Evolutionary conservation across 2,888 invertebrate genomes (phyloP), one percentile per base, ranked within the genome.

Genomic region (Melanostoma mellinum): DNA sequence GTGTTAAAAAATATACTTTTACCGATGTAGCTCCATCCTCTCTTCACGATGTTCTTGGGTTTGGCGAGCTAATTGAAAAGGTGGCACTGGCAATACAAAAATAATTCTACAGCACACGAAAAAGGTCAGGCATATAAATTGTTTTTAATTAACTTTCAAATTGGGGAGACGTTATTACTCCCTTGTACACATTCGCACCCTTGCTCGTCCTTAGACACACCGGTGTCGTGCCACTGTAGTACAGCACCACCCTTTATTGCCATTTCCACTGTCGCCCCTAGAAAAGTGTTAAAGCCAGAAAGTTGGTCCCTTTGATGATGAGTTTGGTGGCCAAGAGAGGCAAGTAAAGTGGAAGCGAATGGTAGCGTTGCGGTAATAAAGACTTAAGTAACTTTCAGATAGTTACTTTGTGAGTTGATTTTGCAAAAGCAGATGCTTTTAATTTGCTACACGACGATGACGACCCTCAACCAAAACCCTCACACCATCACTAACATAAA

Each of bases 141-240:
- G 80, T 52, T 75, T 80, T 80, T 80, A 80, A 80, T 80, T 80
- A 80, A 80, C 74, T 80, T 75, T 71, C 52, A 80, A 80, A 80
- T 80, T 65, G 75, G 46, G 46, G 20, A 1, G 75, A 75, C 63
- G 68, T 56, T 74, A 68, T 61, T 74, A 74, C 60, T 61, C 55
- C 10, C 32, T 44, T 32, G 68, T 30, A 40, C 4, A 48, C 30
- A 61, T 46, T 38, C 42, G 40, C 40, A 55, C 55, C 30, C 32
- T 38, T 9, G 33, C 30, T 61, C 2, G 30, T 38, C 30, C n/a
- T 8, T 56, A 56, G 30, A 9, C 30, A 3, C 48, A 50, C 38
- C 33, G 32, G 58, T 44, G 35, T 35, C 32, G 40, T 4, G 40
- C 32, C 32, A 42, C n/a, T 3, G 8, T 4, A 46, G 44, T 10